Percentiles rank a stretch among this genome's conserved stretches.
phyloP scores from a whole-genome alignment of 2,113 vertebrate species.

The Tachysurus vachellii region DNA sequence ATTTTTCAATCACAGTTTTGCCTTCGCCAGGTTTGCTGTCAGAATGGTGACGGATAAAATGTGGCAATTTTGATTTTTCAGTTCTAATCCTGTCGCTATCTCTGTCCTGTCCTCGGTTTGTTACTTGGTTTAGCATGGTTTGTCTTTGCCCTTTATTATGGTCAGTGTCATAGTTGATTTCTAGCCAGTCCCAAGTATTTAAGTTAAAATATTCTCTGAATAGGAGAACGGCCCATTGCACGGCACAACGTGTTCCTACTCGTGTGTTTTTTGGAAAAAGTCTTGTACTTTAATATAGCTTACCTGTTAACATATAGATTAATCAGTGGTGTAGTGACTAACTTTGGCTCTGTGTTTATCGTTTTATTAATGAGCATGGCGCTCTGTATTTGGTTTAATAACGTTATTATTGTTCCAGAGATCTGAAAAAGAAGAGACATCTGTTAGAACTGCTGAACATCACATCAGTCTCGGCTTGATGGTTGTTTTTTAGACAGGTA shows the following conservation, averaged over 20 bases:
- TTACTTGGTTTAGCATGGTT: neutral
- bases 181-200: neutral
- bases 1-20: neutral
- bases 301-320: conserved; percentile 89
- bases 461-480: no score
- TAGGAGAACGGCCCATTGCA: neutral
- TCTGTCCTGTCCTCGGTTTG: neutral
- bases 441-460: neutral
- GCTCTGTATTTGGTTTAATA: conserved; percentile 81
- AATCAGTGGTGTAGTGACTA: conserved; percentile 76
- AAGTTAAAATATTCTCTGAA: neutral
- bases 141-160: neutral
- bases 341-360: conserved; percentile 70
- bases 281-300: neutral
- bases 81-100: neutral
- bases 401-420: conserved; percentile 71
- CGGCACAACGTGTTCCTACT: neutral
- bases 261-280: neutral
- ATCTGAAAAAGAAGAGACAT: conserved; percentile 56
- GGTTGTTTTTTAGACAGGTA: neutral
- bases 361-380: conserved; percentile 79
- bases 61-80: neutral
- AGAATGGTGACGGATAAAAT: neutral
- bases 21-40: neutral
- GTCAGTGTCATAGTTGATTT: neutral